Conservation (phyloP, 2,113 vertebrate genomes). For the Caloenas nicobarica region DNA sequence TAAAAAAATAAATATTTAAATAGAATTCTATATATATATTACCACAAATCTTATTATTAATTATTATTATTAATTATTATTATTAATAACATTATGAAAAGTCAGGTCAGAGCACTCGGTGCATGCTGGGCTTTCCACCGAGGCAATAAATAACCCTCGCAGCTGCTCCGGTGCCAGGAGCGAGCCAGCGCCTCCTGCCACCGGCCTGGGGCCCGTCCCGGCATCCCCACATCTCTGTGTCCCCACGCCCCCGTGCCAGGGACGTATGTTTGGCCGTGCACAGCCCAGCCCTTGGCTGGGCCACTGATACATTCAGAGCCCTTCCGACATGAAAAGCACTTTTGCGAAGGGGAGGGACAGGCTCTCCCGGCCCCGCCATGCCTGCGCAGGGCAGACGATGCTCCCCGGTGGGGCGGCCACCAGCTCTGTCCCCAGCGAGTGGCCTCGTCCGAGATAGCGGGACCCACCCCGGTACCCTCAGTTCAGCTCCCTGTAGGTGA, state of each 20-base stretch:
- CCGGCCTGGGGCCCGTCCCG: not conserved
- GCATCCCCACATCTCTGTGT: accelerated
- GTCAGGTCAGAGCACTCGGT: not conserved
- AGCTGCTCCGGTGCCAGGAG: not conserved
- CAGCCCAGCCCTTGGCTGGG: not conserved
- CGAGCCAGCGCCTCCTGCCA: conserved; percentile 45
- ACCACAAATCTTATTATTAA: conserved; percentile 27
- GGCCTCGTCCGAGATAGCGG: accelerated
- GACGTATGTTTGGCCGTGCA: accelerated
- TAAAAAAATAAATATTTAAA: conserved; percentile 74
- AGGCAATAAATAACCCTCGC: conserved; percentile 35
- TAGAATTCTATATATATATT: conserved; percentile 46
- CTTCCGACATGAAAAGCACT: not conserved
- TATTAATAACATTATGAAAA: conserved; percentile 17
- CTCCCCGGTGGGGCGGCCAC: not conserved
- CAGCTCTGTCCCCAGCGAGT: accelerated
- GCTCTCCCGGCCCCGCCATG: accelerated
- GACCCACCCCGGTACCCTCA: not conserved
- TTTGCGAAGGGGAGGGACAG: not conserved
- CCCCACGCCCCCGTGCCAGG: accelerated
- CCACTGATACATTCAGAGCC: not conserved
- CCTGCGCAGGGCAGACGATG: accelerated
- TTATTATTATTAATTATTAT: conserved; percentile 30
- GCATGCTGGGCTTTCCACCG: not conserved
- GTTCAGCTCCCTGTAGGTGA: not conserved